Evolutionary conservation across 1,140 invertebrate genomes (phyloP), one percentile per base, ranked within the genome.

Genomic region (Choristoneura fumiferana): DNA sequence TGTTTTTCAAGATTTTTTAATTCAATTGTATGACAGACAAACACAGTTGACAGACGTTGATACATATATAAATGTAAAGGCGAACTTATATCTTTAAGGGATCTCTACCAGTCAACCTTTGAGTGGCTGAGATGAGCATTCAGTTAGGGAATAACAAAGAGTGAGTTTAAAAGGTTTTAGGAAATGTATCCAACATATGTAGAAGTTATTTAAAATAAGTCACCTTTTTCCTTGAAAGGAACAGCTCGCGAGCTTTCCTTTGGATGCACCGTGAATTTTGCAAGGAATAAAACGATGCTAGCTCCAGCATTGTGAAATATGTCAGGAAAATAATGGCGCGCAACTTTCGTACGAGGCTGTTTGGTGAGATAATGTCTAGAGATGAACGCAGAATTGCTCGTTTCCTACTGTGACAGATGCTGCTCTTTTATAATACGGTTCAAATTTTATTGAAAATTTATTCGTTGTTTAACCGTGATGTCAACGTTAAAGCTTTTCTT

Each of bases 261-360:
- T 67, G 66, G 57, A 67, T 60, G 61, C 56, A 69, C 65, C 62
- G 54, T 63, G 65, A 67, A 72, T 71, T 79, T 75, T 67, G 60
- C 62, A 63, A 57, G 38, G 57, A 67, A 74, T 73, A 77, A 73
- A 76, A 71, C 60, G 63, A 62, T 71, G 52, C 56, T 56, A 63
- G 55, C 64, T 71, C 53, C 70, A 62, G 65, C 73, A 73, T 76
- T 79, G 71, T 78, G 74, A 78, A 84, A 84, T 81, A 79, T 70
- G 78, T 84, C 77, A 82, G 73, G 74, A 72, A 78, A 76, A 82
- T 82, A 84, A 77, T 78, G 68, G 77, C 61, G 62, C 64, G 69
- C 73, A 72, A 74, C 60, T 69, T 74, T 71, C 49, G 71, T 57
- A 58, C 29, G 56, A 70, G 63, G 54, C 67, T 70, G 65, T 65